Evolutionary conservation across 1,140 invertebrate genomes (phyloP).

Genomic region (Spodoptera frugiperda): DNA sequence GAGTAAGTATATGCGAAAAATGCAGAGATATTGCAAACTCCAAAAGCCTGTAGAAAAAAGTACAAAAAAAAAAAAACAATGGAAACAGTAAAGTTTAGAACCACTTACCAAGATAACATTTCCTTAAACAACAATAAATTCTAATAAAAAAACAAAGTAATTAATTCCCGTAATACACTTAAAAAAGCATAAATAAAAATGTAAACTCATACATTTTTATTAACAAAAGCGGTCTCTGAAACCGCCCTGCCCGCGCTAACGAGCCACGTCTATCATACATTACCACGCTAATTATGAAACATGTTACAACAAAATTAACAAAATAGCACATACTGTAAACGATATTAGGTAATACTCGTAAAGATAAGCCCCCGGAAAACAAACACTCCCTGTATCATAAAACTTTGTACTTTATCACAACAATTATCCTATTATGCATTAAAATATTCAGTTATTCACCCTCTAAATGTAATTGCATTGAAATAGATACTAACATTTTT

Average conservation of each 20-base stretch:
- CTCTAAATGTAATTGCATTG: constrained; percentile 36
- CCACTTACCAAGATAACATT: neutral
- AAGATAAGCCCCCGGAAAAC: constrained; percentile 38
- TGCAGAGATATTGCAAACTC: no score
- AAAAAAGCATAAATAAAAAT: constrained; percentile 10
- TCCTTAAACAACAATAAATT: neutral
- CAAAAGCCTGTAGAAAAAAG: no score
- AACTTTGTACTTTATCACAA: constrained; percentile 50
- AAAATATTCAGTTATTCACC: constrained; percentile 38
- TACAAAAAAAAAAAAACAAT: no score
- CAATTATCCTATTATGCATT: constrained; percentile 49
- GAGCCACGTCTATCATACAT: constrained; percentile 35
- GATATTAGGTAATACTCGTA: constrained; percentile 48
- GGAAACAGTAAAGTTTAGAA: no score
- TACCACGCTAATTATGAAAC: constrained; percentile 38
- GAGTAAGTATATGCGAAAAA: no score
- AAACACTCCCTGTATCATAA: constrained; percentile 52
- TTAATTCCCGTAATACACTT: neutral
- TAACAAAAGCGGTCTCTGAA: constrained; percentile 12
- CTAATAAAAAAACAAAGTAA: neutral
- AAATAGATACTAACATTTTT: constrained; percentile 2
- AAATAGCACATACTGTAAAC: constrained; percentile 41
- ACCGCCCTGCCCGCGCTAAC: constrained; percentile 6
- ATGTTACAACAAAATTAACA: constrained; percentile 41
- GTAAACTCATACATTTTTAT: constrained; percentile 24